Base-by-base conservation (phyloP, 2,888 invertebrate species). In the Iselma pallidipennis region DNA sequence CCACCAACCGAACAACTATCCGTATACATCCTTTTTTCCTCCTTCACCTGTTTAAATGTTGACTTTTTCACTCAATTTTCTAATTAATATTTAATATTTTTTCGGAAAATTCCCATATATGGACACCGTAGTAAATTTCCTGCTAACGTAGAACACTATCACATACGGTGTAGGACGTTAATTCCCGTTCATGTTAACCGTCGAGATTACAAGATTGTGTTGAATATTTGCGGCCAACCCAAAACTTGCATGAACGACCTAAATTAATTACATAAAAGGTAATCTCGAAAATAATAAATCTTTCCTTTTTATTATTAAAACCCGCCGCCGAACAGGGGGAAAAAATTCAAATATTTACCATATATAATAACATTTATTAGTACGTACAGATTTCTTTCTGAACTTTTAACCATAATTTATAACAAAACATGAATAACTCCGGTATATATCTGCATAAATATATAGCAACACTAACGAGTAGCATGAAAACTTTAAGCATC, bases 231-330 rank as follows among this genome's bases (percentile, higher is more conserved):
- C 16, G 45, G 55, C 29, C 5, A 25, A 26, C 26, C 45, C 29
- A 2, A 21, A 21, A 52, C 14, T 57, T 33, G 57, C 57, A 51
- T 57, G 57, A 51, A 45, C 26, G 1, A 42, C n/a, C 37, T 25
- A 45, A 57, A 57, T 57, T 57, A 57, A 57, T 57, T 52, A 45
- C 45, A 45, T 21, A 23, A 23, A 45, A 23, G 25, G 51, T 57
- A 51, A 57, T 57, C 57, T 57, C 12, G 21, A 51, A 25, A 10
- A 25, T 25, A 33, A 54, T 54, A 55, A 55, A 55, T 55, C 21
- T 12, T 10, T 1, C 21, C 6, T 0, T 2, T 23, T 25, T 55
- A 12, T 55, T 29, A 23, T 55, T 26, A 45, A 31, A 25, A 55
- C 37, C 6, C 7, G 28, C 4, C 28, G 3, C 31, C 52, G 29